Evolutionary conservation across 2,113 vertebrate genomes (phyloP), one percentile per base, ranked within the genome.

Genomic region (Callospermophilus lateralis): DNA sequence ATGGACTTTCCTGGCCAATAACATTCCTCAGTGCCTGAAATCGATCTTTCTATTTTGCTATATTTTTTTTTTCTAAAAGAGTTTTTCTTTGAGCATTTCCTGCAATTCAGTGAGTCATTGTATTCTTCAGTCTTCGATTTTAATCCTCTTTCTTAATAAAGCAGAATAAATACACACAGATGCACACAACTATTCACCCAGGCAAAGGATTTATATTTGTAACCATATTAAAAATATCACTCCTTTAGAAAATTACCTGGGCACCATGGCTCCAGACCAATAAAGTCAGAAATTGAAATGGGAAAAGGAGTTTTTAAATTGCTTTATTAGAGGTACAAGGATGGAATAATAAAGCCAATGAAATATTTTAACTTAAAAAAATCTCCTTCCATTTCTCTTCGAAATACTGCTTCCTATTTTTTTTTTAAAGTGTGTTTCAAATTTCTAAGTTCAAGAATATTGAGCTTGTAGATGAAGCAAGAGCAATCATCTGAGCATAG

Each of bases 221-320:
- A 87, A 84, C 13, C 81, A 42, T 90, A 53, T 39, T 88, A 22
- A 96, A 94, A 93, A 24, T 48, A 16, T 72, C 26, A 53, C 65
- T 65, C 34, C 42, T 78, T 90, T 91, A 58, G 84, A 78, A 96
- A 96, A 96, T 67, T 53, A 89, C 9, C 3, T 81, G 67, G n/a
- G 48, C n/a, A 42, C 67, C 10, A 2, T 74, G 45, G 28, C 89
- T 89, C 84, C 53, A 89, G 68, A 42, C 83, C 84, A 53, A 19
- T 73, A 86, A 92, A 90, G 20, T 5, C 8, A 53, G 6, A 39
- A 68, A 30, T 63, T 67, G 39, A 92, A 73, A 79, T 53, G 24
- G 17, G n/a, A 6, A 89, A 3, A 84, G 13, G 32, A 65, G 6
- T 73, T 84, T 74, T 78, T 73, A 86, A 92, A 80, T 55, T 61